Percentiles rank a stretch among this genome's conserved stretches.
Conservation (phyloP, 2,797 vertebrate genomes). For the Hapalemur alaotrensis region DNA sequence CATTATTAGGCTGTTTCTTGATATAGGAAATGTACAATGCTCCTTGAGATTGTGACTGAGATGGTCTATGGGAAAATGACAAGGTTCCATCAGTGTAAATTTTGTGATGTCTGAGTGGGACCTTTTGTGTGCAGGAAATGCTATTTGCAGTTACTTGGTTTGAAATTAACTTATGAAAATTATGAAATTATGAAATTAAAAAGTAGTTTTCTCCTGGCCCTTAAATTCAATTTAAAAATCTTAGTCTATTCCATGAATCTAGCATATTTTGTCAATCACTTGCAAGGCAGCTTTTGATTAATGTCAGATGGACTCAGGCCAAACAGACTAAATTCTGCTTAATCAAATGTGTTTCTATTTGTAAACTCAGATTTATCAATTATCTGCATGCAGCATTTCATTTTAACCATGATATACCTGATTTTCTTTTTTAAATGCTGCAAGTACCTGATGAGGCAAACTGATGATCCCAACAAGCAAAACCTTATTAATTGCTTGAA, state of each 20-base stretch:
- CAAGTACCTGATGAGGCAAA: neutral
- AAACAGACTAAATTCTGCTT: slow-evolving; percentile 34
- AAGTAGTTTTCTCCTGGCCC: neutral
- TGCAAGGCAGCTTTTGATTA: slow-evolving; percentile 16
- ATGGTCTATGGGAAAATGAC: neutral
- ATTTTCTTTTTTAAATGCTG: slow-evolving; percentile 47
- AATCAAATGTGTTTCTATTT: slow-evolving; percentile 40
- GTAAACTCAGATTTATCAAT: slow-evolving; percentile 4
- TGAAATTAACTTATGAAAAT: neutral
- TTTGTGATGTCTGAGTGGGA: neutral
- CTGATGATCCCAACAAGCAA: neutral
- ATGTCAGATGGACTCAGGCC: slow-evolving; percentile 27
- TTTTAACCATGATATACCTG: slow-evolving; percentile 5
- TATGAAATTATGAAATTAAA: slow-evolving; percentile 24
- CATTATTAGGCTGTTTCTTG: neutral
- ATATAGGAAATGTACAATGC: neutral
- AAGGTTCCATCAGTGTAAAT: neutral
- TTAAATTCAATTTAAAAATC: slow-evolving; percentile 33
- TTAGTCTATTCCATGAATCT: neutral
- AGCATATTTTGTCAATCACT: slow-evolving; percentile 10
- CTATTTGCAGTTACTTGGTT: neutral
- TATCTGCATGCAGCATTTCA: slow-evolving; percentile 30
- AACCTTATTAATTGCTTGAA: slow-evolving; percentile 37
- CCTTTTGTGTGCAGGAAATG: neutral
- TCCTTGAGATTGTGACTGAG: neutral